Base-by-base conservation (phyloP, 2,888 invertebrate species). In the Proisotoma minuta region DNA sequence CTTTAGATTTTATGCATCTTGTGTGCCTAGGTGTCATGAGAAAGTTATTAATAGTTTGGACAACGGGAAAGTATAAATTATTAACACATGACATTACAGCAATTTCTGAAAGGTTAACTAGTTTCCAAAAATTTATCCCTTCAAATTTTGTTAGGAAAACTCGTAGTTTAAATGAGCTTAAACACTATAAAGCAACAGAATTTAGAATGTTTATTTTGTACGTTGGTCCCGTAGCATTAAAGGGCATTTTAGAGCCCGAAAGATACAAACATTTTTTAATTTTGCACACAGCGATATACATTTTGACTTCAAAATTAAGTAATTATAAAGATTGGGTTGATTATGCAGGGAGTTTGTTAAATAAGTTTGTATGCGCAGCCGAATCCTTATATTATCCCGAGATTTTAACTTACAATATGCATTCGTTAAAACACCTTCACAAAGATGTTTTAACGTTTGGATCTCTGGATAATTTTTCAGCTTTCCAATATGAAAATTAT, bases 181-280 rank as follows among this genome's bases (percentile, higher is more conserved):
- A 26, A 1, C 47, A 57, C n/a, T 64, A 47, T 40, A 64, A 64
- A 48, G 64, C 64, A 0, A 64, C 60, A 4, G 64, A 64, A 52
- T 64, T 60, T 48, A 34, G 64, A 20, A 1, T 48, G n/a, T 64
- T 64, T 27, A 2, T 64, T 8, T 12, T 64, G 3, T 64, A 64
- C 23, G 26, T 39, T 5, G 63, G 63, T 20, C 60, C 60, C 5
- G 20, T 29, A 0, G 43, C 43, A 10, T 20, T 43, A 5, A 43
- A n/a, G n/a, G n/a, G n/a, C n/a, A n/a, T 43, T 43, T 20, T 43
- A 4, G 43, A 43, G 3, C 8, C 4, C 5, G n/a, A 43, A 10
- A 5, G n/a, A 4, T 43, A 43, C 20, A 5, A 10, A n/a, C 43
- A 43, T n/a, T 43, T 43, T 43, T n/a, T 43, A 5, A 18, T 43